Percentiles rank a stretch among this genome's conserved stretches.
phyloP scores from a whole-genome alignment of 2,888 invertebrate genomes.

The Colletes collaris region DNA sequence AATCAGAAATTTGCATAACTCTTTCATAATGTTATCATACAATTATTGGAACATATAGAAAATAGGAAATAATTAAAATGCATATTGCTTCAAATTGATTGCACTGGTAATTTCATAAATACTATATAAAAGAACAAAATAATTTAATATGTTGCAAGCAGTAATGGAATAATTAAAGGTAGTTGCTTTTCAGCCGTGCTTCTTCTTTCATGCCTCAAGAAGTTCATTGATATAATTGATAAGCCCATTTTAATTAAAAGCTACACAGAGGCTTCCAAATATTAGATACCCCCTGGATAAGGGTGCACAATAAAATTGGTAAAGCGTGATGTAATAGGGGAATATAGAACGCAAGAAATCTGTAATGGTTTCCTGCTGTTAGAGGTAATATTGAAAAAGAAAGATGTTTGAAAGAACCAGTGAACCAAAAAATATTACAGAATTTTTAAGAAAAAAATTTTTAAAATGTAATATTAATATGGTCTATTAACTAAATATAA shows the following conservation, averaged over 20 bases:
- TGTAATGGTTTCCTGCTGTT: slow-evolving; percentile 13
- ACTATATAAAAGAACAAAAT: background rate
- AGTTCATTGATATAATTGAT: slow-evolving; percentile 68
- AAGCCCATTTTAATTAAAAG: slow-evolving; percentile 78
- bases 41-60: too few relatives aligned
- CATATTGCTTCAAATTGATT: background rate
- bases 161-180: background rate
- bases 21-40: too few relatives aligned
- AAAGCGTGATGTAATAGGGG: slow-evolving; percentile 54
- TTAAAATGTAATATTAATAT: background rate
- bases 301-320: slow-evolving; percentile 49
- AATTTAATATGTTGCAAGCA: background rate
- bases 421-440: background rate
- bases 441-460: background rate
- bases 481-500: too few relatives aligned
- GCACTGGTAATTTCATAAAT: background rate
- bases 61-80: too few relatives aligned
- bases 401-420: background rate
- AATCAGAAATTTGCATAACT: background rate
- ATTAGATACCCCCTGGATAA: slow-evolving; percentile 44
- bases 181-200: slow-evolving; percentile 3
- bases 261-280: slow-evolving; percentile 61
- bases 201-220: slow-evolving; percentile 60
- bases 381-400: background rate
- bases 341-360: slow-evolving; percentile 41